These are phyloP conservation scores for Philopedon plagiatum DNA, from an alignment of 2,888 invertebrate genomes.

Conservation along the genomic window DNA sequence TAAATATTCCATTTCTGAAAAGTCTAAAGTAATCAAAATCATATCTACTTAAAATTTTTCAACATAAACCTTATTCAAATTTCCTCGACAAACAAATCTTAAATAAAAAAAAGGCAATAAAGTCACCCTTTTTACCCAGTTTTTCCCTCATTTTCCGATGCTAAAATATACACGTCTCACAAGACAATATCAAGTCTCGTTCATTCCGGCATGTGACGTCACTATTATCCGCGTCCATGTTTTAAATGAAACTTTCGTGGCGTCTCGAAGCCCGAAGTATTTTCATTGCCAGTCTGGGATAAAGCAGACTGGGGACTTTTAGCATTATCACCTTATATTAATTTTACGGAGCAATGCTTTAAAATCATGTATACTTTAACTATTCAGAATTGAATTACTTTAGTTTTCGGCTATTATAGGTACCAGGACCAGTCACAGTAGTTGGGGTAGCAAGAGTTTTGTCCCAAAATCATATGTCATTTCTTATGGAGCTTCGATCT, in stretches of 20 bases:
- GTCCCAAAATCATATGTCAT: too few species aligned
- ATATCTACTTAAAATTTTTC: too few species aligned
- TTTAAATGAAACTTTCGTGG: slow-evolving; percentile 34
- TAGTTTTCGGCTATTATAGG: too few species aligned
- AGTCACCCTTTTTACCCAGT: not conserved
- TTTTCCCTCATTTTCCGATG: slow-evolving; percentile 20
- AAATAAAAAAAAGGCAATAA: not conserved
- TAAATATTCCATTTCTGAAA: too few species aligned
- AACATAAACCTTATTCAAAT: too few species aligned
- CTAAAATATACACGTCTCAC: slow-evolving; percentile 27
- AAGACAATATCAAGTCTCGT: slow-evolving; percentile 25
- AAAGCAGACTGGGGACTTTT: slow-evolving; percentile 13
- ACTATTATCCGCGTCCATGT: slow-evolving; percentile 31
- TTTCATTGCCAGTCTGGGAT: slow-evolving; percentile 27
- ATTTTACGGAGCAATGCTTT: too few species aligned
- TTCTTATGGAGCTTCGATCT: too few species aligned
- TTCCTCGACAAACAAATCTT: not conserved
- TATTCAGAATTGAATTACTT: too few species aligned
- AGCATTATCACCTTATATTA: not conserved
- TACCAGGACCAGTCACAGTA: too few species aligned
- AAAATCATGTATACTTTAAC: too few species aligned
- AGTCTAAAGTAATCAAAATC: too few species aligned
- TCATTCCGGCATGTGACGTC: slow-evolving; percentile 27
- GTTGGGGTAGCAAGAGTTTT: too few species aligned
- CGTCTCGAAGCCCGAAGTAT: slow-evolving; percentile 24